phyloP scores from a whole-genome alignment of 1,140 invertebrate genomes.

The Melanaphis sacchari region DNA sequence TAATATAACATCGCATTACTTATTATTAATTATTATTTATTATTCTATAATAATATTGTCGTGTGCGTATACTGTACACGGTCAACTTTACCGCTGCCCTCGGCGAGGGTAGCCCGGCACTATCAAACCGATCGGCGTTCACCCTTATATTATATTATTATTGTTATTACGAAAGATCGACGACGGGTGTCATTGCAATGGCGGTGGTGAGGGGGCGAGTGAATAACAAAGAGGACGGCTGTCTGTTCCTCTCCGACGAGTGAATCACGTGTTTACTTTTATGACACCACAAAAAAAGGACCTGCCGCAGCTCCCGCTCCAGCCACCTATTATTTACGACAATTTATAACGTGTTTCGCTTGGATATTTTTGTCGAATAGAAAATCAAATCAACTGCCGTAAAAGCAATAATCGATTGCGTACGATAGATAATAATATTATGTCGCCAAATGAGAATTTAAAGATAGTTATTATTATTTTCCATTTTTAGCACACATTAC shows the following conservation, averaged over 20 bases:
- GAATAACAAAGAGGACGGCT: conserved; percentile 2
- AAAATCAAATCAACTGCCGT: background rate
- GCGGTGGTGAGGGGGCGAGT: background rate
- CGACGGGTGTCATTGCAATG: background rate
- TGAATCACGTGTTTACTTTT: conserved; percentile 43
- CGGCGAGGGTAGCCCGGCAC: background rate
- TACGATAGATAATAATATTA: background rate
- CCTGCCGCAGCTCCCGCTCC: background rate
- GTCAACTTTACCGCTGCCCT: background rate
- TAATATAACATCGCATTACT: background rate
- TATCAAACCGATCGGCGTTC: background rate
- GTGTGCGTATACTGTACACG: background rate
- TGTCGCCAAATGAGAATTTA: background rate
- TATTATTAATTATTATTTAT: background rate
- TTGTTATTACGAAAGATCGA: conserved; percentile 20
- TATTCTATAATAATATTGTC: background rate
- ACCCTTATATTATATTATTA: conserved; percentile 26
- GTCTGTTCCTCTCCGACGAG: background rate
- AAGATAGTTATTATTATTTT: conserved; percentile 3
- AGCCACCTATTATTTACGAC: background rate
- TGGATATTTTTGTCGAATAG: background rate
- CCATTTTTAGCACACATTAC: background rate
- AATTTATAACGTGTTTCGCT: background rate
- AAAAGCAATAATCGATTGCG: background rate
- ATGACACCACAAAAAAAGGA: conserved; percentile 3